A percentile compares a stretch with the other conserved stretches of the same genome.
These are phyloP conservation scores for Periophthalmodon schlosseri DNA, from an alignment of 2,113 vertebrate species.

Conservation along the genomic window DNA sequence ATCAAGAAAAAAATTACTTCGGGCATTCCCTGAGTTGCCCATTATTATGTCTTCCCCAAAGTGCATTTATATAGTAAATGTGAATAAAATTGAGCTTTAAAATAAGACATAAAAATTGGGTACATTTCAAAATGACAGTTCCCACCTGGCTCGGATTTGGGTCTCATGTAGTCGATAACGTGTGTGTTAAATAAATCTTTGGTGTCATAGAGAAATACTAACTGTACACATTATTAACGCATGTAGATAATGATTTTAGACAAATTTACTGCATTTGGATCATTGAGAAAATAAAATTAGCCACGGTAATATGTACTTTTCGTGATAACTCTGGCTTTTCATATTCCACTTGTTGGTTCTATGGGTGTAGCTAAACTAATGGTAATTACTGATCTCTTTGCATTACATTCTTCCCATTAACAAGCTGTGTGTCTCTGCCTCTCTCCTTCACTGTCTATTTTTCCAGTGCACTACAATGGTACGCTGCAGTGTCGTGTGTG, in stretches of 20 bases:
- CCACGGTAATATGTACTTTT: slow-evolving; percentile 58
- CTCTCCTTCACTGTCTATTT: slow-evolving; percentile 56
- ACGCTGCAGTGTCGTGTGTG: slow-evolving; percentile 72
- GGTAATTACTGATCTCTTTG: slow-evolving; percentile 78
- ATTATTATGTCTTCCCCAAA: slow-evolving; percentile 51
- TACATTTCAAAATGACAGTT: slow-evolving; percentile 58
- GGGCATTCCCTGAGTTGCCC: slow-evolving; percentile 54
- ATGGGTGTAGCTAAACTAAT: slow-evolving; percentile 75
- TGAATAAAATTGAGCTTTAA: slow-evolving; percentile 53
- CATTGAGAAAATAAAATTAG: slow-evolving; percentile 55
- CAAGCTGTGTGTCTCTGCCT: slow-evolving; percentile 74
- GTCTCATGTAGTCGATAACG: slow-evolving; percentile 49
- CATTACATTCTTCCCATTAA: slow-evolving; percentile 76
- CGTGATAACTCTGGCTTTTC: slow-evolving; percentile 57
- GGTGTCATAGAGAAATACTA: slow-evolving; percentile 41
- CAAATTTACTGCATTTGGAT: slow-evolving; percentile 36
- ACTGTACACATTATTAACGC: slow-evolving; percentile 35
- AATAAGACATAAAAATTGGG: slow-evolving; percentile 59
- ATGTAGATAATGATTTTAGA: slow-evolving; percentile 16
- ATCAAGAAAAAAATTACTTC: slow-evolving; percentile 67
- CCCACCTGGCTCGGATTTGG: slow-evolving; percentile 54
- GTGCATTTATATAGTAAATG: slow-evolving; percentile 53
- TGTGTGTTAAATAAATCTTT: slow-evolving; percentile 38
- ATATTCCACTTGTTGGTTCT: slow-evolving; percentile 74
- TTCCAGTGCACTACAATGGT: slow-evolving; percentile 71